Evolutionary conservation across 2,797 vertebrate genomes (phyloP).

Genomic region (Arrhamphus sclerolepis): DNA sequence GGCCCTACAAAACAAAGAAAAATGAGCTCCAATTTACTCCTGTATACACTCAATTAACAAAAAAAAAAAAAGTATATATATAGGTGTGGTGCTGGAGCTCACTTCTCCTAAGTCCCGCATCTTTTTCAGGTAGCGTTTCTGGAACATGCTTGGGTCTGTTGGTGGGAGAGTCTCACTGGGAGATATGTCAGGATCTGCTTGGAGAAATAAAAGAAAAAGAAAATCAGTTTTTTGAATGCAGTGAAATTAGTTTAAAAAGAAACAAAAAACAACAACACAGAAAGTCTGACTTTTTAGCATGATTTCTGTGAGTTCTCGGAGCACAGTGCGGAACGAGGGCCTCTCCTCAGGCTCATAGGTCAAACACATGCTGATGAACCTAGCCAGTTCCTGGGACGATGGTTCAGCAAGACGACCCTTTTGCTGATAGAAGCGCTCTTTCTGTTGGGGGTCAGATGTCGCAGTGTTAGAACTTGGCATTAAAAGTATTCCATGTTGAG

Average conservation of each 20-base stretch:
- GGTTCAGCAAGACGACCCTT: conserved; percentile 84
- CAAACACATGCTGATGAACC: conserved; percentile 89
- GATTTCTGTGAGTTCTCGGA: conserved; percentile 88
- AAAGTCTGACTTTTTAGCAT: conserved; percentile 84
- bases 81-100: conserved; percentile 18
- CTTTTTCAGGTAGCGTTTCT: conserved; percentile 92
- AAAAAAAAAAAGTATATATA: neutral
- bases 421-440: conserved; percentile 91
- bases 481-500: neutral
- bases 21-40: conserved; percentile 3
- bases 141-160: conserved; percentile 86
- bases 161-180: conserved; percentile 67
- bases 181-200: conserved; percentile 83
- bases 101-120: conserved; percentile 90
- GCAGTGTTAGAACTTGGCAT: conserved; percentile 10
- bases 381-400: conserved; percentile 85
- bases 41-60: neutral
- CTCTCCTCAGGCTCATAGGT: conserved; percentile 85
- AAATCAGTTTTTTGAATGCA: neutral
- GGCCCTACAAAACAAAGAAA: conserved; percentile 79
- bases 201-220: neutral
- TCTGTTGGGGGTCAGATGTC: conserved; percentile 76
- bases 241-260: neutral
- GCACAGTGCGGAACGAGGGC: conserved; percentile 87
- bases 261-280: neutral